These are phyloP conservation scores for Proisotoma minuta DNA, from an alignment of 2,888 invertebrate genomes.

Conservation along the genomic window DNA sequence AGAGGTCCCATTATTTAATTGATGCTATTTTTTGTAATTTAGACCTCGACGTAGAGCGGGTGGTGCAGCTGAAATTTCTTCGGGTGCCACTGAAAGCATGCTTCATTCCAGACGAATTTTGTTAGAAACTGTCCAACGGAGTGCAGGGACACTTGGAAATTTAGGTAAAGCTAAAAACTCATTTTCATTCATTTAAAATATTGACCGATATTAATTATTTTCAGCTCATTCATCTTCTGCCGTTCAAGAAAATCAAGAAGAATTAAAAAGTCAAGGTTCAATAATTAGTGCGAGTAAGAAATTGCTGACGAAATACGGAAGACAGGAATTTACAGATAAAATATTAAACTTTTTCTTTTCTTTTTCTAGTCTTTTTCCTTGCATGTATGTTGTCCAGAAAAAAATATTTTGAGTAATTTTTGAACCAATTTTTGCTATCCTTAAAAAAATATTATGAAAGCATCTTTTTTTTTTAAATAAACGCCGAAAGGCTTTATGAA, in stretches of 20 bases:
- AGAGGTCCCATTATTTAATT: background rate
- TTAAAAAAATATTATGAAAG: too few relatives aligned
- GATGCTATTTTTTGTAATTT: background rate
- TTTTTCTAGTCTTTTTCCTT: constrained; percentile 81
- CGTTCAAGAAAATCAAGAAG: constrained; percentile 66
- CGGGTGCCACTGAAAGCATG: constrained; percentile 78
- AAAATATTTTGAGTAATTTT: constrained; percentile 76
- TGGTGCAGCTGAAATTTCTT: constrained; percentile 58
- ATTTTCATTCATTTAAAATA: background rate
- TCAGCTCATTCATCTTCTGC: constrained; percentile 55
- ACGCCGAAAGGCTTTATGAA: too few relatives aligned
- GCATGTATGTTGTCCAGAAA: constrained; percentile 88
- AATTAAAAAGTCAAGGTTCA: constrained; percentile 78
- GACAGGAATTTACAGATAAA: constrained; percentile 93
- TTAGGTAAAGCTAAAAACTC: constrained; percentile 55
- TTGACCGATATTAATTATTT: background rate
- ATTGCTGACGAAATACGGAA: constrained; percentile 85
- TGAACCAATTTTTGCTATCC: too few relatives aligned
- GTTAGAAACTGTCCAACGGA: constrained; percentile 79
- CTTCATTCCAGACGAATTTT: constrained; percentile 73
- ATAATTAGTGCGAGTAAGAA: constrained; percentile 85
- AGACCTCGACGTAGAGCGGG: constrained; percentile 16
- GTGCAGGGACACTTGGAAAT: constrained; percentile 76
- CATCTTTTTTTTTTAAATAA: too few relatives aligned
- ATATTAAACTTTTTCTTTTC: constrained; percentile 76